These are phyloP conservation scores for Drosophila setosimentum DNA, from an alignment of 2,888 invertebrate genomes.

Conservation along the genomic window DNA sequence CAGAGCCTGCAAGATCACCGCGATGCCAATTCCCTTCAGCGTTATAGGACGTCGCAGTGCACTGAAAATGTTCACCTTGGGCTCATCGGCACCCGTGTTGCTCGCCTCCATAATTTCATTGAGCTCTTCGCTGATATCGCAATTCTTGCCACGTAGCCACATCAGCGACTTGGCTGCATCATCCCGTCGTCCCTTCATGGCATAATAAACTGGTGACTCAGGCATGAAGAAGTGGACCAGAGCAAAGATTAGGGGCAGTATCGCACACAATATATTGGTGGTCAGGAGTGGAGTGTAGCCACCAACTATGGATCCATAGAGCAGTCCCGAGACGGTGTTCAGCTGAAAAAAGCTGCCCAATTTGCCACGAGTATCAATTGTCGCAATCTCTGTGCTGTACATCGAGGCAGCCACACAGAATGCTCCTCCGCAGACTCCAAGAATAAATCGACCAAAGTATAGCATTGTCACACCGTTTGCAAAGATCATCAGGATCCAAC, in stretches of 20 bases:
- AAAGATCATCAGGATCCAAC: conserved; percentile 91
- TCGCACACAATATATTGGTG: conserved; percentile 70
- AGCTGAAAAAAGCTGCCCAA: conserved; percentile 94
- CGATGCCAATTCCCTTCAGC: conserved; percentile 88
- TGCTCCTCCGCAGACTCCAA: conserved; percentile 87
- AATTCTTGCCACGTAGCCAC: conserved; percentile 89
- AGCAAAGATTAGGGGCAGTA: conserved; percentile 88
- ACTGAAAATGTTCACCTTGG: conserved; percentile 86
- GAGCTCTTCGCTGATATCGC: conserved; percentile 87
- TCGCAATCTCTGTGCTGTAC: conserved; percentile 93
- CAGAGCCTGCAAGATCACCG: conserved; percentile 92
- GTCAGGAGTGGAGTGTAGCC: conserved; percentile 46
- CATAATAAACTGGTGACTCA: conserved; percentile 91
- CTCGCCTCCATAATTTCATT: conserved; percentile 83
- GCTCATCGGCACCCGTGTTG: conserved; percentile 52
- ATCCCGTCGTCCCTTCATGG: conserved; percentile 87
- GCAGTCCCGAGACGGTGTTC: conserved; percentile 92
- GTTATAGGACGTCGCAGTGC: conserved; percentile 87
- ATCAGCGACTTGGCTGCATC: conserved; percentile 89
- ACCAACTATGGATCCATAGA: conserved; percentile 90
- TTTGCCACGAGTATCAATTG: conserved; percentile 91
- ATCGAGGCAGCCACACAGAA: conserved; percentile 93
- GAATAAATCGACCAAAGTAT: conserved; percentile 71
- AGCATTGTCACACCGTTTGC: conserved; percentile 87
- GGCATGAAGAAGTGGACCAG: conserved; percentile 92